Evolutionary conservation across 1,140 invertebrate genomes (phyloP), one percentile per base, ranked within the genome.

Genomic region (Polypedilum pembai): DNA sequence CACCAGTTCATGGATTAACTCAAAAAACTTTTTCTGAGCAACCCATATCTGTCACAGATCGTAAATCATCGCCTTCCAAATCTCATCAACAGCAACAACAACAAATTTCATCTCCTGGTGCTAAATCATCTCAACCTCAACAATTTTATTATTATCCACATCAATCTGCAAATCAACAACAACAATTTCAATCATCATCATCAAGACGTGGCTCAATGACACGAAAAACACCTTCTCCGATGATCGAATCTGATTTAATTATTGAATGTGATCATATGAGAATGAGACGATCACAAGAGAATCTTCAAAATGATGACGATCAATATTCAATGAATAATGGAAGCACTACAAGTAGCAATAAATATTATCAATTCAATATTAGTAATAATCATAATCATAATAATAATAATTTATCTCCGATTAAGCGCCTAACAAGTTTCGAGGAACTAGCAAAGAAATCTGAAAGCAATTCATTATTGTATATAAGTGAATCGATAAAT

Each of bases 191-290:
- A 10, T 65, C 73, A 18, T 75, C 75, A 24, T 75, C 75, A n/a
- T 75, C 75, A 40, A 15, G 75, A 21, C 65, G 75, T 4, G 75
- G 75, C 45, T 74, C 73, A 45, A 45, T 75, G 12, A 40, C 45
- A 15, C 8, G 73, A 74, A 75, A 75, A 40, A 65, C 65, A 40
- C 75, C 75, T 45, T 75, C 75, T 4, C n/a, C 65, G 15, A 18
- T 74, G 4, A 17, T 74, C 12, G 73, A 75, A 40, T 41, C 73
- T 12, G 41, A 74, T 74, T 17, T 75, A 15, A 12, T 75, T 8
- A 72, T 75, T 40, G 75, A 74, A 56, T 75, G 75, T 45, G 73
- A 24, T 24, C 75, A 75, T 74, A 73, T 75, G 73, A 66, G 21
- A 66, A 24, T 10, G n/a, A 72, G 24, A 24, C 24, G 66, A 72